These are phyloP conservation scores for Diplolepis rosae DNA, from an alignment of 2,888 invertebrate species.

Conservation along the genomic window DNA sequence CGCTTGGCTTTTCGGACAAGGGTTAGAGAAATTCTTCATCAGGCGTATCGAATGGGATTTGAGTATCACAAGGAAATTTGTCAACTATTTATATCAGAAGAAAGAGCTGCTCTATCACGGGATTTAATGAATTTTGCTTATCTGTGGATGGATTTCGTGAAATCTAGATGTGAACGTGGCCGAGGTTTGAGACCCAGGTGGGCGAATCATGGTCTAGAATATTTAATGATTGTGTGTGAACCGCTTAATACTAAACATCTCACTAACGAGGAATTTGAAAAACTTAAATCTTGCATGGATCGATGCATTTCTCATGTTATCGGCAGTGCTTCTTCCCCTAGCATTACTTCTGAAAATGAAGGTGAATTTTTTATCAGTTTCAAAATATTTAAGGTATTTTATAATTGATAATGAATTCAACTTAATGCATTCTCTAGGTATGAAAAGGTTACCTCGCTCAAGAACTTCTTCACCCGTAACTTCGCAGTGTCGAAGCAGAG, in stretches of 20 bases:
- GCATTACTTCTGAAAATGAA: conserved; percentile 52
- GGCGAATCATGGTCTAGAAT: conserved; percentile 93
- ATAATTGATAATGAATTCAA: no score
- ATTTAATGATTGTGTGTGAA: conserved; percentile 88
- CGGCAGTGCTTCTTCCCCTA: conserved; percentile 76
- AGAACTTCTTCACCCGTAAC: conserved; percentile 66
- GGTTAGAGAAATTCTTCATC: conserved; percentile 86
- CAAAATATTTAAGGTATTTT: no score
- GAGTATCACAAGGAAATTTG: conserved; percentile 87
- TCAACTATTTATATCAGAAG: conserved; percentile 76
- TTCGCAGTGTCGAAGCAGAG: conserved; percentile 52
- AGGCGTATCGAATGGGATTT: conserved; percentile 92
- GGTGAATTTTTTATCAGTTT: conserved; percentile 42
- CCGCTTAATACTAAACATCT: conserved; percentile 87
- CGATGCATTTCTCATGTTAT: conserved; percentile 92
- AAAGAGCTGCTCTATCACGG: conserved; percentile 75
- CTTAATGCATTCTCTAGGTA: conserved; percentile 34
- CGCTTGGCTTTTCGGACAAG: conserved; percentile 78
- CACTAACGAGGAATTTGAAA: conserved; percentile 85
- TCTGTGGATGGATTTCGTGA: conserved; percentile 93
- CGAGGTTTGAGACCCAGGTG: conserved; percentile 88
- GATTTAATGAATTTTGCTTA: conserved; percentile 82
- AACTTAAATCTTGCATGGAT: conserved; percentile 86
- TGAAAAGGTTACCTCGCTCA: conserved; percentile 59
- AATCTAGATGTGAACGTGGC: conserved; percentile 87